Percentiles rank a stretch among this genome's conserved stretches.
phyloP scores from a whole-genome alignment of 2,888 invertebrate genomes.

The Himalopsyche kuldschensis region DNA sequence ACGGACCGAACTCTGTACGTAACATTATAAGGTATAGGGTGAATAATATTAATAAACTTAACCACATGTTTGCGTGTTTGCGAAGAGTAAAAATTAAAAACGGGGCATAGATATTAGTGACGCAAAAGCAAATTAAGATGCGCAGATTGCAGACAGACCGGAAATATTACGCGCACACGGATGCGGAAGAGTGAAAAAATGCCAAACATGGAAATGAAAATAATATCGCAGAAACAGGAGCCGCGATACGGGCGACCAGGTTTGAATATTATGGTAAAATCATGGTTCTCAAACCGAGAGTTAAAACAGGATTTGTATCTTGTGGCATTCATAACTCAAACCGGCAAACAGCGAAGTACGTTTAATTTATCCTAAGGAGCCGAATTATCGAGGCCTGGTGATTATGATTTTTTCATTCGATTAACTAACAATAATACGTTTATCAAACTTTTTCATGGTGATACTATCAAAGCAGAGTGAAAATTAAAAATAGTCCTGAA shows the following conservation, averaged over 20 bases:
- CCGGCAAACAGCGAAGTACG: no score
- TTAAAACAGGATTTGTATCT: not conserved
- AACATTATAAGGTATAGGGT: not conserved
- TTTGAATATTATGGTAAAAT: not conserved
- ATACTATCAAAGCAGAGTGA: no score
- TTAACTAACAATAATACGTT: no score
- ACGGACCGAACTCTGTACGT: no score
- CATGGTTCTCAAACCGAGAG: not conserved
- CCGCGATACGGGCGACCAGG: not conserved
- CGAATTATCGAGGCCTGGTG: no score
- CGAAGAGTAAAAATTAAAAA: not conserved
- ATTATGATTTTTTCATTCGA: no score
- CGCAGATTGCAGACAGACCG: not conserved
- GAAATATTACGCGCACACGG: conserved; percentile 26
- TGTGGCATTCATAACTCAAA: no score
- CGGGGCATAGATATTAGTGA: not conserved
- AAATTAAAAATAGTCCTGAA: no score
- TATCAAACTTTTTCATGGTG: no score
- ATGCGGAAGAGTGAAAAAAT: conserved; percentile 23
- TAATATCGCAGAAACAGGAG: conserved; percentile 16
- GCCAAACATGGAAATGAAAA: conserved; percentile 8
- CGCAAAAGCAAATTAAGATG: not conserved
- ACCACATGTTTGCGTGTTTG: not conserved
- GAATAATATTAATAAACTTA: not conserved
- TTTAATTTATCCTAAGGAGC: no score